Evolutionary conservation across 92 coral and sea anemone genomes (phyloP).

Genomic region (Scolanthus callimorphus): DNA sequence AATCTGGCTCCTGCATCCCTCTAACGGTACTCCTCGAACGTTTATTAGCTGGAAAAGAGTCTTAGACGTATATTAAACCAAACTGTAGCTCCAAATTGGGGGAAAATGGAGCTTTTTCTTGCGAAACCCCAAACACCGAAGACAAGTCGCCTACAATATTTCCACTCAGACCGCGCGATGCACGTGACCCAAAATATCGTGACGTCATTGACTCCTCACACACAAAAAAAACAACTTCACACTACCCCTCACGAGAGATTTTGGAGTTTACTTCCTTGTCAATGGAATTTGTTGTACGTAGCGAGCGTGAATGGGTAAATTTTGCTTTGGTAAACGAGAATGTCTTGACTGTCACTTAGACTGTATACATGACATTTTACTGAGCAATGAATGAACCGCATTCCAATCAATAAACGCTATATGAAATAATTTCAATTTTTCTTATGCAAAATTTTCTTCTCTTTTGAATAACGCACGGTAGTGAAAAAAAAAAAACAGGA

Average conservation of each 20-base stretch:
- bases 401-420: too few relatives aligned
- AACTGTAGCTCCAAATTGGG: background rate
- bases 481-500: too few relatives aligned
- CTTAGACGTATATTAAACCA: background rate
- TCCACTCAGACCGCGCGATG: constrained; percentile 32
- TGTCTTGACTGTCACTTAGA: too few relatives aligned
- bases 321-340: too few relatives aligned
- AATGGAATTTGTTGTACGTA: too few relatives aligned
- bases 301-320: too few relatives aligned
- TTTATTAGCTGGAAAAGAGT: background rate
- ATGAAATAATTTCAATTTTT: too few relatives aligned
- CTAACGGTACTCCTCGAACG: background rate
- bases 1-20: background rate
- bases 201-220: too few relatives aligned
- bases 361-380: too few relatives aligned
- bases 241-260: background rate
- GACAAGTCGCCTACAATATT: constrained; percentile 23
- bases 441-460: too few relatives aligned
- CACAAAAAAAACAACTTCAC: background rate
- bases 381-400: too few relatives aligned
- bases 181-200: constrained; percentile 40
- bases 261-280: background rate
- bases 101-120: constrained; percentile 18
- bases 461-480: too few relatives aligned
- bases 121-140: constrained; percentile 35